These are phyloP conservation scores for Drosophila takahashii DNA, from an alignment of 1,140 invertebrate species.

Conservation along the genomic window DNA sequence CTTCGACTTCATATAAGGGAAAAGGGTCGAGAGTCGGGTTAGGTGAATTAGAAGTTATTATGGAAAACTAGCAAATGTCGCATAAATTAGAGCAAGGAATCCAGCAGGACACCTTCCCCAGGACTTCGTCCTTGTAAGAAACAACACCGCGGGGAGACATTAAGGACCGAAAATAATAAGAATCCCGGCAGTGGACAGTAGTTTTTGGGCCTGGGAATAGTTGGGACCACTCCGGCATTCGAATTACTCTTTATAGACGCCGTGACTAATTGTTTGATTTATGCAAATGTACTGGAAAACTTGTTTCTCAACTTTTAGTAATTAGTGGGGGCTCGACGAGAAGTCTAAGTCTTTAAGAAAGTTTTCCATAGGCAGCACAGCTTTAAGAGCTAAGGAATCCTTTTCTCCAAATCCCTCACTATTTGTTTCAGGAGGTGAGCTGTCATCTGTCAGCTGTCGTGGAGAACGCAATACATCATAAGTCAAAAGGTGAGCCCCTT, in stretches of 20 bases:
- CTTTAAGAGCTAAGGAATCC: conserved; percentile 37
- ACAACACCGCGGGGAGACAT: conserved; percentile 78
- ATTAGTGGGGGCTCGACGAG: conserved; percentile 29
- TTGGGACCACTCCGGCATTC: conserved; percentile 18
- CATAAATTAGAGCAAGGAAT: conserved; percentile 73
- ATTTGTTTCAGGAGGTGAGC: conserved; percentile 40
- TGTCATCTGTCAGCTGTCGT: conserved; percentile 75
- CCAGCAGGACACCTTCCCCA: conserved; percentile 67
- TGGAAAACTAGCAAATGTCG: conserved; percentile 76
- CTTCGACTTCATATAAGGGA: conserved; percentile 11
- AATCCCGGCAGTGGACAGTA: conserved; percentile 60
- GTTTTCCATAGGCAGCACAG: background rate
- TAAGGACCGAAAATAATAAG: conserved; percentile 50
- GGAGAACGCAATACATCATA: conserved; percentile 74
- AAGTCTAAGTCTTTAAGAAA: conserved; percentile 36
- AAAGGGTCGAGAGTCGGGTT: conserved; percentile 54
- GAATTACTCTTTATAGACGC: conserved; percentile 42
- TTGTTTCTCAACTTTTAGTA: conserved; percentile 26
- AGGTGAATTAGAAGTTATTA: conserved; percentile 79
- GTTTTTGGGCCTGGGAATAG: conserved; percentile 38
- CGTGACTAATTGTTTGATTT: conserved; percentile 82
- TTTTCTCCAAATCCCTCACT: conserved; percentile 10
- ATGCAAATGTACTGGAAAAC: conserved; percentile 63
- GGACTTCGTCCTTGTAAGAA: conserved; percentile 60
- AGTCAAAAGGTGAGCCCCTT: conserved; percentile 75